A percentile compares a stretch with the other conserved stretches of the same genome.
These are phyloP conservation scores for Darevskia mixta DNA, from an alignment of 2,797 vertebrate genomes.

Conservation along the genomic window DNA sequence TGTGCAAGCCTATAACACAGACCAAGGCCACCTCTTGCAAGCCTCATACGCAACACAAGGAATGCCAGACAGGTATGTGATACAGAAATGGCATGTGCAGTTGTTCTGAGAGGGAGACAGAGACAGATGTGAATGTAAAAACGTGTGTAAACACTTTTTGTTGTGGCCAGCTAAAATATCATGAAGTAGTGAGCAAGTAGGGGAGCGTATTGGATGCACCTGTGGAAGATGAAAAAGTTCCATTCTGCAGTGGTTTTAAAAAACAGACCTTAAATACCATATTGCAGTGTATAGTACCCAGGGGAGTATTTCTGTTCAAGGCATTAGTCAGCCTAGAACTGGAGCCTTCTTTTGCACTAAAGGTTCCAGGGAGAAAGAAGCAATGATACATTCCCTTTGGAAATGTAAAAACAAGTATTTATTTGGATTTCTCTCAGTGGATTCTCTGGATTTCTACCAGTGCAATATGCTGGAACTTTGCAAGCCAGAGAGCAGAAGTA, in stretches of 20 bases:
- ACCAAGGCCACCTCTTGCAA: slow-evolving; percentile 95
- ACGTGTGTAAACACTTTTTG: too few relatives aligned
- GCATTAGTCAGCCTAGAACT: neutral
- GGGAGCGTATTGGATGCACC: too few relatives aligned
- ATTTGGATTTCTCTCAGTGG: neutral
- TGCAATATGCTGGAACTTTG: too few relatives aligned
- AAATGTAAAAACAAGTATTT: neutral
- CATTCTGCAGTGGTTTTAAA: neutral
- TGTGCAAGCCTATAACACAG: slow-evolving; percentile 94
- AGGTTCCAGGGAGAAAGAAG: neutral
- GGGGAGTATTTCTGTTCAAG: neutral
- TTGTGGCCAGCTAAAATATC: neutral
- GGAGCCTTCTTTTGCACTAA: neutral
- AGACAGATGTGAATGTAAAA: neutral
- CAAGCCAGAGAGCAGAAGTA: neutral
- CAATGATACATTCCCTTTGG: neutral
- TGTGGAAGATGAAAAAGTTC: neutral
- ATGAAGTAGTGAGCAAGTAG: neutral
- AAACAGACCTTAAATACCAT: neutral
- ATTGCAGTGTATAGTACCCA: neutral
- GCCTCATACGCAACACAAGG: slow-evolving; percentile 87
- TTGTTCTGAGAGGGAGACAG: neutral
- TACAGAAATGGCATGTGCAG: neutral
- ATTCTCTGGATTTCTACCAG: too few relatives aligned
- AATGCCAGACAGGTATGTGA: slow-evolving; percentile 90